These are phyloP conservation scores for Drosophila paucipuncta DNA, from an alignment of 2,888 invertebrate species.

Conservation along the genomic window DNA sequence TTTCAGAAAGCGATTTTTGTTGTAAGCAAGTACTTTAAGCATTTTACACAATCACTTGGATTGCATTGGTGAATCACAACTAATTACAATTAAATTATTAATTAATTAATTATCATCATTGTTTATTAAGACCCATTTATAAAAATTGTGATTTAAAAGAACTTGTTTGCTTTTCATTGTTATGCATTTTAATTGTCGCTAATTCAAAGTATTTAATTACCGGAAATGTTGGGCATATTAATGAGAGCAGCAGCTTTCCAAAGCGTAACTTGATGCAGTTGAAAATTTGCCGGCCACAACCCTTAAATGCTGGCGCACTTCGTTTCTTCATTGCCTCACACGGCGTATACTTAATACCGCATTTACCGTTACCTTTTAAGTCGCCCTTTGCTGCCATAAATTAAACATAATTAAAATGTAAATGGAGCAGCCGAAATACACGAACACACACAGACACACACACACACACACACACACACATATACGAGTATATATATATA, in stretches of 20 bases:
- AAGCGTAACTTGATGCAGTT: conserved; percentile 35
- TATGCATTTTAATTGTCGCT: conserved; percentile 25
- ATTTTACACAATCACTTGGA: neutral
- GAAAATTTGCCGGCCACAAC: conserved; percentile 22
- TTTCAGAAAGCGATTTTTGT: neutral
- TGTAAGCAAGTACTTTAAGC: neutral
- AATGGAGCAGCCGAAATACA: conserved; percentile 50
- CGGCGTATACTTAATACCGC: conserved; percentile 59
- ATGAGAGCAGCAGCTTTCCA: conserved; percentile 9
- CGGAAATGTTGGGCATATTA: conserved; percentile 18
- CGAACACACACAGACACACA: conserved; percentile 15
- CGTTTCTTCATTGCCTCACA: conserved; percentile 16
- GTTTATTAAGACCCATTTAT: neutral
- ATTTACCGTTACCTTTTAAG: conserved; percentile 46
- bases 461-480: conserved; percentile 1
- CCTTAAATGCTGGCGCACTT: conserved; percentile 21
- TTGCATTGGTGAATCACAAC: neutral
- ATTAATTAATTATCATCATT: neutral
- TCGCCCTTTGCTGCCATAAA: conserved; percentile 61
- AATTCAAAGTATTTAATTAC: conserved; percentile 38
- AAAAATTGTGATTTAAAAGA: neutral
- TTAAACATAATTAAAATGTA: conserved; percentile 71
- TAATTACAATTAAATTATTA: neutral
- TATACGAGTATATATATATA: neutral
- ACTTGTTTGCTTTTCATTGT: neutral